Base-by-base conservation (phyloP, 2,797 vertebrate species). In the Cyclopterus lumpus region DNA sequence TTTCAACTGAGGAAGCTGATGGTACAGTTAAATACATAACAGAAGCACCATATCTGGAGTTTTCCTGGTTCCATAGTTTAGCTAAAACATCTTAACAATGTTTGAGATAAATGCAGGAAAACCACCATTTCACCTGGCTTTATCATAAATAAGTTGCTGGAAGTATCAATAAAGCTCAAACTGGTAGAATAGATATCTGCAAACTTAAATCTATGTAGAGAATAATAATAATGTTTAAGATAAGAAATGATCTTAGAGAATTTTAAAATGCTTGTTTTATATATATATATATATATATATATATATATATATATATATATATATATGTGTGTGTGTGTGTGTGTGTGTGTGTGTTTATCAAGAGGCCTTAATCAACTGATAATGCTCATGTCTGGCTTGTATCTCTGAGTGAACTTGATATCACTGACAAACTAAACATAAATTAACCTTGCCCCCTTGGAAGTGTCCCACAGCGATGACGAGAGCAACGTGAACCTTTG, bases 21-120 rank as follows among this genome's bases (percentile, higher is more conserved):
- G 11, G 3, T 20, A 4, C 8, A 10, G 34, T 20, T 20, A 7
- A 34, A n/a, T 18, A n/a, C 51, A 72, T 12, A 48, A 14, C 12
- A 72, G 2, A 4, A 36, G 6, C 44, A 34, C 14, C 18, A 7
- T 9, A 54, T 46, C 15, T 51, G 36, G 30, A 24, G 20, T 30
- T 15, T 76, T 75, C 44, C 63, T 57, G 63, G 3, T 76, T 83
- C 58, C 65, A n/a, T 2, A 61, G 51, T 61, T 66, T 30, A 69
- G 51, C 32, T 57, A 10, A 32, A 34, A 18, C 1, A 12, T 58
- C 14, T 3, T 11, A 9, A 49, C 28, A 22, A 9, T 59, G 20
- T 63, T n/a, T 34, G 12, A 67, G 22, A 68, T 44, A 44, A 44
- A 44, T 44, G 40, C 40, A 44, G 14, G 40, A 42, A 14, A 42